Evolutionary conservation across 2,888 invertebrate species (phyloP).

Genomic region (Hoplodrina blanda): DNA sequence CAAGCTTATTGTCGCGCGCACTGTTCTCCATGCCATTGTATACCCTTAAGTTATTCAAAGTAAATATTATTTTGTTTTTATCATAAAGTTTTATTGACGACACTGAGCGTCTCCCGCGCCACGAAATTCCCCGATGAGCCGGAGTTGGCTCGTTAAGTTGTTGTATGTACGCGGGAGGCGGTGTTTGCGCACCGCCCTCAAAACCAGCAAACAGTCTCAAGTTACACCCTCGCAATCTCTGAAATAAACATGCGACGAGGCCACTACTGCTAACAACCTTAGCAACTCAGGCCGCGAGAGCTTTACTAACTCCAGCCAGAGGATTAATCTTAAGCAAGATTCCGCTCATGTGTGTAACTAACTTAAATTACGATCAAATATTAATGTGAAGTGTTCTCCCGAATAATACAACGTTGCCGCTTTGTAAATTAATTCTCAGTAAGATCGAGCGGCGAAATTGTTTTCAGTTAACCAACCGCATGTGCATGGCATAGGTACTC

Average conservation of each 20-base stretch:
- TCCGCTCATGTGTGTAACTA: slow-evolving; percentile 74
- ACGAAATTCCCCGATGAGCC: slow-evolving; percentile 78
- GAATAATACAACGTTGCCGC: slow-evolving; percentile 51
- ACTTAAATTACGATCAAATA: slow-evolving; percentile 81
- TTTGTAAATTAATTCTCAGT: slow-evolving; percentile 52
- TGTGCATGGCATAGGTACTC: slow-evolving; percentile 32
- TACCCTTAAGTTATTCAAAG: slow-evolving; percentile 68
- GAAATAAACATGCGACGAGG: slow-evolving; percentile 85
- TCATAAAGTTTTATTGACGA: slow-evolving; percentile 75
- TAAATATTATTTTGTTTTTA: slow-evolving; percentile 75
- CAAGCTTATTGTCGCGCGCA: slow-evolving; percentile 72
- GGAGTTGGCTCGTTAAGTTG: slow-evolving; percentile 84
- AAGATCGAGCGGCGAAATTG: slow-evolving; percentile 46
- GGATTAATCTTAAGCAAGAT: slow-evolving; percentile 80
- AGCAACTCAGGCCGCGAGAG: slow-evolving; percentile 78
- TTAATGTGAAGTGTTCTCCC: slow-evolving; percentile 68
- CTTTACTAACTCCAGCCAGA: slow-evolving; percentile 77
- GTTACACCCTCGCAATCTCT: slow-evolving; percentile 86
- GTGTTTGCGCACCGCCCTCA: slow-evolving; percentile 82
- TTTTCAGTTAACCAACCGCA: slow-evolving; percentile 52
- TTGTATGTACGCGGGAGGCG: slow-evolving; percentile 71
- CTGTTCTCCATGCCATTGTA: slow-evolving; percentile 62
- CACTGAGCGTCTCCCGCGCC: slow-evolving; percentile 68
- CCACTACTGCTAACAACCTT: slow-evolving; percentile 83
- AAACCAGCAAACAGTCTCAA: slow-evolving; percentile 85